phyloP scores from a whole-genome alignment of 2,113 vertebrate genomes.

The Erythrolamprus reginae region DNA sequence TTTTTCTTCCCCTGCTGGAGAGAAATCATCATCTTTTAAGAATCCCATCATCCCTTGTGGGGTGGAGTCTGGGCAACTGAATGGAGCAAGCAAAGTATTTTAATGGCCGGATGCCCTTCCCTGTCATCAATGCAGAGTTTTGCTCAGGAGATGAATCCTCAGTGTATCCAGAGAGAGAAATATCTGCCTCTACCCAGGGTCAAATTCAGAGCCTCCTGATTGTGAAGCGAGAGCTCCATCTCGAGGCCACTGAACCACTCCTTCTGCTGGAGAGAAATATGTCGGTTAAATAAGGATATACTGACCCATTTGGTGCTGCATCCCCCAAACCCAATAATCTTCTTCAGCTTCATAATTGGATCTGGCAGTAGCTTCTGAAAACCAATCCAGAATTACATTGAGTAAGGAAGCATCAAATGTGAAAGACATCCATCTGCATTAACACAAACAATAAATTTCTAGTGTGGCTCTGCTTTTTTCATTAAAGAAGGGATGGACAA shows the following conservation, averaged over 20 bases:
- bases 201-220: too few relatives aligned
- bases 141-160: too few relatives aligned
- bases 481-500: fast-evolving
- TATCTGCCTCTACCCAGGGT: too few relatives aligned
- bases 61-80: too few relatives aligned
- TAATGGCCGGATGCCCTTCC: too few relatives aligned
- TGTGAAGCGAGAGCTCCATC: too few relatives aligned
- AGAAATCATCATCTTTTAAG: background rate
- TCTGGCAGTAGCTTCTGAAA: constrained; percentile 82
- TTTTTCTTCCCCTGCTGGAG: background rate
- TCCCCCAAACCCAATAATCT: constrained; percentile 89
- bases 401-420: background rate
- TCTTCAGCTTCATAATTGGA: constrained; percentile 81
- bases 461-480: background rate
- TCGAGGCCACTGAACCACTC: too few relatives aligned
- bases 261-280: background rate
- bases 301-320: constrained; percentile 76
- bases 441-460: background rate
- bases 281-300: background rate
- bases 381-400: background rate
- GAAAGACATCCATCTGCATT: background rate
- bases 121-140: too few relatives aligned
- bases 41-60: too few relatives aligned
- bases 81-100: too few relatives aligned
- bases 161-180: too few relatives aligned